A percentile compares a stretch with the other conserved stretches of the same genome.
Conservation (phyloP, 2,888 invertebrate species). For the Andrena bucephala region DNA sequence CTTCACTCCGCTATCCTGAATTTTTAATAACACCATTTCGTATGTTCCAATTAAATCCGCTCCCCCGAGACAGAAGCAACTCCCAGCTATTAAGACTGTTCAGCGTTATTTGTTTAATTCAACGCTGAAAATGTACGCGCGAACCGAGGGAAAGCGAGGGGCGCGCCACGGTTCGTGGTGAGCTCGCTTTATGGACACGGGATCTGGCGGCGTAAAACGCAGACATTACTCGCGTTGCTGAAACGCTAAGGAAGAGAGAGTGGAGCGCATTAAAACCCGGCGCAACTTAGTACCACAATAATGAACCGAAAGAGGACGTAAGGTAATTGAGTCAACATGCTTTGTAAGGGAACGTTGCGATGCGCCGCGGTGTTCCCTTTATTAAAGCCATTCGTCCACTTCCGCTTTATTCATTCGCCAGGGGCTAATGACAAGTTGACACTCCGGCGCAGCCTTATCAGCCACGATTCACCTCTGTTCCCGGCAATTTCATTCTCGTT, state of each 20-base stretch:
- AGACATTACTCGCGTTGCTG: constrained; percentile 48
- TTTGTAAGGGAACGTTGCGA: constrained; percentile 62
- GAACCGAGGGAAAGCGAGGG: constrained; percentile 14
- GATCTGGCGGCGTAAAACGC: constrained; percentile 25
- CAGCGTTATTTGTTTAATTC: constrained; percentile 3
- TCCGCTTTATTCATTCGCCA: constrained; percentile 27
- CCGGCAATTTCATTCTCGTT: background rate
- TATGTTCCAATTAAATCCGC: no score
- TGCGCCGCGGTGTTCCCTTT: constrained; percentile 50
- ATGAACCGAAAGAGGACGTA: constrained; percentile 49
- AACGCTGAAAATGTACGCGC: constrained; percentile 13
- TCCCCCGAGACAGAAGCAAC: no score
- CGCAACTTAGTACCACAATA: constrained; percentile 39
- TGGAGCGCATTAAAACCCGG: constrained; percentile 40
- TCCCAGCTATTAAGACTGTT: no score
- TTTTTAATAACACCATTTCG: no score
- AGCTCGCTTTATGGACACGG: constrained; percentile 33
- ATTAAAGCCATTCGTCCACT: constrained; percentile 45
- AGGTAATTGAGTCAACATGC: constrained; percentile 69
- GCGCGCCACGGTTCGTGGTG: background rate
- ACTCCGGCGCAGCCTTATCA: background rate
- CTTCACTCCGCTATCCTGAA: no score
- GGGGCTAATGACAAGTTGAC: constrained; percentile 36
- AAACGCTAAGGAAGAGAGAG: constrained; percentile 27
- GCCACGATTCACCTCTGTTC: background rate